Conservation (phyloP, 2,797 vertebrate genomes). For the Manis javanica region DNA sequence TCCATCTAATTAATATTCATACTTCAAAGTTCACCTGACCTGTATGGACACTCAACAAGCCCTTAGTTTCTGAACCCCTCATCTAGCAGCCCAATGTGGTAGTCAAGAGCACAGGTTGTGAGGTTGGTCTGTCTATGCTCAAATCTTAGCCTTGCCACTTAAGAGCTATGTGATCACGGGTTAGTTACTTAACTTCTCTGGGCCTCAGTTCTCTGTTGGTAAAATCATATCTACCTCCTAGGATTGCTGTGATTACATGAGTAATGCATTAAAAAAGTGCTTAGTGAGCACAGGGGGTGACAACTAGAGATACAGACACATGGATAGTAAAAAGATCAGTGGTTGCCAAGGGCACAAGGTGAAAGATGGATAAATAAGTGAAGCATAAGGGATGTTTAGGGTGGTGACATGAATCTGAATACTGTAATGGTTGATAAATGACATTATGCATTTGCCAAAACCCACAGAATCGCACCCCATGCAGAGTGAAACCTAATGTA, state of each 20-base stretch:
- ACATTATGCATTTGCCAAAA: not conserved
- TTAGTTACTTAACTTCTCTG: not conserved
- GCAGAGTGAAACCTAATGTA: not conserved
- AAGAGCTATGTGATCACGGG: not conserved
- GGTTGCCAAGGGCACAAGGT: not conserved
- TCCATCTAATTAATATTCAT: not conserved
- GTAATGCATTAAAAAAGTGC: not conserved
- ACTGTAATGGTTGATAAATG: not conserved
- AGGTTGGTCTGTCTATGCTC: not conserved
- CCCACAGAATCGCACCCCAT: not conserved
- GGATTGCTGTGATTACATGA: not conserved
- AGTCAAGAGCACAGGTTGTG: not conserved
- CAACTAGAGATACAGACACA: not conserved
- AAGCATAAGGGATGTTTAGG: not conserved
- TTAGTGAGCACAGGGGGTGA: not conserved
- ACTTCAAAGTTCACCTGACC: not conserved
- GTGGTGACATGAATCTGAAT: not conserved
- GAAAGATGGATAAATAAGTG: not conserved
- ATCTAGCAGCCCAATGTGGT: not conserved
- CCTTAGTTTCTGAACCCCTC: not conserved
- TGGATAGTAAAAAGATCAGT: not conserved
- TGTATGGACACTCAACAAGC: not conserved
- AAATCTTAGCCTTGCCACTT: not conserved
- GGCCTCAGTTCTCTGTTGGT: not conserved
- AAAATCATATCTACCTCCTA: conserved; percentile 2